Conservation (phyloP, 1,140 invertebrate genomes). For the Tyrophagus putrescentiae region DNA sequence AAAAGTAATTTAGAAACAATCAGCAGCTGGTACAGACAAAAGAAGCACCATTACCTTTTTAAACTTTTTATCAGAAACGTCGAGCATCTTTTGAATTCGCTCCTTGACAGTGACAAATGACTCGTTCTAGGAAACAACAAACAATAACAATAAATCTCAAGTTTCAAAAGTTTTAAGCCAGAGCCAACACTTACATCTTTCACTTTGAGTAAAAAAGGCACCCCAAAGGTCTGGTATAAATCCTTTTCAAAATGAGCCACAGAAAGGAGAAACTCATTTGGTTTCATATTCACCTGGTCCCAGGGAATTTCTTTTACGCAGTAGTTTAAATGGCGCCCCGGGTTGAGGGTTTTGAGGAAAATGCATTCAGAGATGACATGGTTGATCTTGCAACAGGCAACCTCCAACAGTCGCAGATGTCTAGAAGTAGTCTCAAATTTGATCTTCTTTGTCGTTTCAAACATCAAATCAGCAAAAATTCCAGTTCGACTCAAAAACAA, state of each 20-base stretch:
- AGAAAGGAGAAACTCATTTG: slow-evolving; percentile 82
- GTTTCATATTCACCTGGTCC: slow-evolving; percentile 61
- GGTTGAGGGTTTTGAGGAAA: slow-evolving; percentile 44
- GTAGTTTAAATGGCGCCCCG: slow-evolving; percentile 44
- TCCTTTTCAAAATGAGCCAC: slow-evolving; percentile 97
- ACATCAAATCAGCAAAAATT: slow-evolving; percentile 70
- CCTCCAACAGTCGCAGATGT: slow-evolving; percentile 44
- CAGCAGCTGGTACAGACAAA: neutral
- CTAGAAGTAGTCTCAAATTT: slow-evolving; percentile 69
- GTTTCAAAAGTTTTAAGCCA: neutral
- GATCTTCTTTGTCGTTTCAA: slow-evolving; percentile 83
- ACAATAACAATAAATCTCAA: neutral
- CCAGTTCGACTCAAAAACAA: slow-evolving; percentile 91
- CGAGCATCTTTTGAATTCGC: slow-evolving; percentile 78
- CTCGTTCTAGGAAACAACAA: slow-evolving; percentile 60
- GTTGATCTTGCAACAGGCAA: slow-evolving; percentile 41
- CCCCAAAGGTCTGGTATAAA: slow-evolving; percentile 89
- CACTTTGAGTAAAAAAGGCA: slow-evolving; percentile 87
- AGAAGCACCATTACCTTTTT: slow-evolving; percentile 56
- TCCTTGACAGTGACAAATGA: slow-evolving; percentile 73
- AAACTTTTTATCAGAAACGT: slow-evolving; percentile 94
- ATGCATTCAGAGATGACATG: slow-evolving; percentile 48
- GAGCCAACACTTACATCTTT: slow-evolving; percentile 44
- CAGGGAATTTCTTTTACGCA: slow-evolving; percentile 88
- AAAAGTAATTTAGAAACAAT: neutral